Evolutionary conservation across 2,888 invertebrate species (phyloP).

Genomic region (Nephrocerus scutellatus): DNA sequence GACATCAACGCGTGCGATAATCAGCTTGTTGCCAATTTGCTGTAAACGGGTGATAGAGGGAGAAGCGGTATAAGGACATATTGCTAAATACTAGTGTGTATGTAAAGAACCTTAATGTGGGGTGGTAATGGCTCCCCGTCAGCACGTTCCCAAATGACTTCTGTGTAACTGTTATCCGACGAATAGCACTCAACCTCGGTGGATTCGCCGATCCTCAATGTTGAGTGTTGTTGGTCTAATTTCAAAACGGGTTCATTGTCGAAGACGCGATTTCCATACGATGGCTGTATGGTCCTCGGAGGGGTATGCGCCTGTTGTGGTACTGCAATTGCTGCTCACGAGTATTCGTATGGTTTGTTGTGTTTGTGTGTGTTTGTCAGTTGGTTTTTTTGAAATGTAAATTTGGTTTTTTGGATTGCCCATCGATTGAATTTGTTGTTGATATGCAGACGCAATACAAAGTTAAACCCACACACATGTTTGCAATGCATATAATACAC

Average conservation of each 20-base stretch:
- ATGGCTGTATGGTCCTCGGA: too few relatives aligned
- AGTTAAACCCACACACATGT: too few relatives aligned
- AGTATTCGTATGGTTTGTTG: slow-evolving; percentile 10
- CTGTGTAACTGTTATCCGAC: slow-evolving; percentile 37
- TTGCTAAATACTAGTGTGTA: neutral
- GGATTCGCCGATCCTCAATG: slow-evolving; percentile 40
- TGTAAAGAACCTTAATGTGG: slow-evolving; percentile 35
- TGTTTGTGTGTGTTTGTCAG: slow-evolving; percentile 16
- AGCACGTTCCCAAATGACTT: slow-evolving; percentile 43
- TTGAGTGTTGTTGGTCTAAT: slow-evolving; percentile 42
- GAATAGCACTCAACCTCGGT: slow-evolving; percentile 46
- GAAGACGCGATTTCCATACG: slow-evolving; percentile 13
- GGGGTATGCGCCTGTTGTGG: slow-evolving; percentile 16
- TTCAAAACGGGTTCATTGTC: slow-evolving; percentile 35
- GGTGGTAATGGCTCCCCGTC: slow-evolving; percentile 39
- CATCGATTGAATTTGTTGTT: too few relatives aligned
- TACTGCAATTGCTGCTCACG: slow-evolving; percentile 20
- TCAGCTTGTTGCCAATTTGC: slow-evolving; percentile 47
- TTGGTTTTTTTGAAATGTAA: slow-evolving; percentile 5
- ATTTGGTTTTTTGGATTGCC: too few relatives aligned
- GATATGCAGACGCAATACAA: too few relatives aligned
- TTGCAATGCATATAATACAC: too few relatives aligned
- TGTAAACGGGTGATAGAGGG: slow-evolving; percentile 17
- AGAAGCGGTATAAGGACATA: neutral
- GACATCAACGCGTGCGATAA: slow-evolving; percentile 67